Evolutionary conservation across 2,797 vertebrate species (phyloP).

Genomic region (Lagodon rhomboides): DNA sequence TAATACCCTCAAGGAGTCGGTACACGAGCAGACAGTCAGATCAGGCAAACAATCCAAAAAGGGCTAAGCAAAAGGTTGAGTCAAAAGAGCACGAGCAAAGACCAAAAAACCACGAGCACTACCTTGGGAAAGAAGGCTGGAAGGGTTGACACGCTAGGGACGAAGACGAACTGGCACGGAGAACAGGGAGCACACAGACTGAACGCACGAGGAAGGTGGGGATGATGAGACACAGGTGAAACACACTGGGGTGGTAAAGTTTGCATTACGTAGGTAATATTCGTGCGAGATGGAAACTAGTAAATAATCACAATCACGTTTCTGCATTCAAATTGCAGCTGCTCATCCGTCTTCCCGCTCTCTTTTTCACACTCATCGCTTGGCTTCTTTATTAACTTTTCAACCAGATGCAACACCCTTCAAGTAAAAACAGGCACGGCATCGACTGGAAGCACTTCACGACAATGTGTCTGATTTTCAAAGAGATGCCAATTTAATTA

Average conservation of each 20-base stretch:
- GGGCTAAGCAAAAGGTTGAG: no score
- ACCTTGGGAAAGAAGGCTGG: no score
- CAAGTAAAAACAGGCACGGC: slow-evolving; percentile 36
- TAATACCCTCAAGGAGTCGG: no score
- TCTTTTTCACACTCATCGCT: slow-evolving; percentile 14
- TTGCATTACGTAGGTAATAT: not conserved
- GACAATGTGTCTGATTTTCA: slow-evolving; percentile 69
- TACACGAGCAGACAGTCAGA: no score
- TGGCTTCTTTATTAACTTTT: slow-evolving; percentile 34
- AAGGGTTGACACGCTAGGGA: no score
- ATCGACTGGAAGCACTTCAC: slow-evolving; percentile 45
- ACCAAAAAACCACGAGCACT: no score
- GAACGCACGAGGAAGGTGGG: no score
- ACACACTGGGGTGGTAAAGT: not conserved
- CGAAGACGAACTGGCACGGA: no score
- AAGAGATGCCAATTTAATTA: slow-evolving; percentile 68
- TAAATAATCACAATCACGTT: slow-evolving; percentile 10
- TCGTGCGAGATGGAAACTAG: not conserved
- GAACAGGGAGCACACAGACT: no score
- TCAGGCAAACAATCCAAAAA: no score
- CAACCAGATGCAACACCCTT: slow-evolving; percentile 42
- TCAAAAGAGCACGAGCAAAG: no score
- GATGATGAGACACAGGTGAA: no score
- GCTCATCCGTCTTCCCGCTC: slow-evolving; percentile 29
- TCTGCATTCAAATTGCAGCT: slow-evolving; percentile 37